Evolutionary conservation across 2,888 invertebrate genomes (phyloP), one percentile per base, ranked within the genome.

Genomic region (Tridacna gigas): DNA sequence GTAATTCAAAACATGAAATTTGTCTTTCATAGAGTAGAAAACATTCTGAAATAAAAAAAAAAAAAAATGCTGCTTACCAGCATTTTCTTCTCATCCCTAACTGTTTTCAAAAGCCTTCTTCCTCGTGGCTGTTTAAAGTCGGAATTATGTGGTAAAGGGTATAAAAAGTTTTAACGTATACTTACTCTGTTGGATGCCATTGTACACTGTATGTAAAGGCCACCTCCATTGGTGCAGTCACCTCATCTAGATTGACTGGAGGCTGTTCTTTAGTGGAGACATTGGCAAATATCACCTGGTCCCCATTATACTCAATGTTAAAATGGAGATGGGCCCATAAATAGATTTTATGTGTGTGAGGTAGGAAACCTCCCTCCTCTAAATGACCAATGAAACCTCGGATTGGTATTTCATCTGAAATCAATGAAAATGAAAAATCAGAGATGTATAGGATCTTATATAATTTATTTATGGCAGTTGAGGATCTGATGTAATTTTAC

Each of bases 331-430:
- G 95, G 7, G 95, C 95, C 95, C 95, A 95, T 69, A 96, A 91
- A 85, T 93, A 95, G 45, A 95, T 91, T 84, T 95, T 95, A 91
- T 96, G 96, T 37, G 92, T 94, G 89, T 96, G 96, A 26, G 96
- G 96, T 51, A 96, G 93, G 85, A 95, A 95, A n/a, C 95, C 95
- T 15, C 95, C 94, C 89, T 96, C 95, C 82, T 95, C 95, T 67
- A 96, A 89, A 78, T 95, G 95, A 4, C 96, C 96, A 69, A 96
- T 94, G 86, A 95, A 96, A 26, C 95, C 95, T 80, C 95, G 92
- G 26, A 95, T 93, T 25, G 95, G 95, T 60, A 96, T 93, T 69
- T 96, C 95, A 93, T 96, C 95, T 95, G 92, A n/a, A 91, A 84
- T 45, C 60, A 20, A 37, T 37, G 37, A 25, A 28, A 37, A 37